These are phyloP conservation scores for Urophycis tenuis DNA, from an alignment of 2,797 vertebrate genomes.

Conservation along the genomic window DNA sequence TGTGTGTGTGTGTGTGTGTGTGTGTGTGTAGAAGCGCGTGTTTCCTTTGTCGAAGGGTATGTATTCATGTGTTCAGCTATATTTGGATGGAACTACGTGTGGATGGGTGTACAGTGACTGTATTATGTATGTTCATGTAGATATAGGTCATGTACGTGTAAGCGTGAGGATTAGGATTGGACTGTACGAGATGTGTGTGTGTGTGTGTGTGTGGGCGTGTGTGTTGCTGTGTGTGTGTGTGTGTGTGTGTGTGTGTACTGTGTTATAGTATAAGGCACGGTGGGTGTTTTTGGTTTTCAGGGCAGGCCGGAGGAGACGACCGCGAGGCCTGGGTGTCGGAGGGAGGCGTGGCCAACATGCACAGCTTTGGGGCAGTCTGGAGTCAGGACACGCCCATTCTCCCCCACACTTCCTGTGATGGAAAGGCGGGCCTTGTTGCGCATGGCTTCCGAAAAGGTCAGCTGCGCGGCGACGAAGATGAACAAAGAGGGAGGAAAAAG, in stretches of 20 bases:
- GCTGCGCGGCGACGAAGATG: conserved; percentile 62
- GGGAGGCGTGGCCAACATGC: conserved; percentile 83
- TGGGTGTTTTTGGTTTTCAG: conserved; percentile 98
- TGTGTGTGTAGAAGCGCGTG: conserved; percentile 3
- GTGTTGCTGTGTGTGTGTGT: conserved; percentile 11
- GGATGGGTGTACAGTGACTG: not conserved
- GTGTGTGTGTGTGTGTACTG: conserved; percentile 39
- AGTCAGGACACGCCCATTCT: conserved; percentile 90
- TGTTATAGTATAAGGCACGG: conserved; percentile 93
- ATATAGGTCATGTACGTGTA: not conserved
- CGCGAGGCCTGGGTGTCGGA: conserved; percentile 93
- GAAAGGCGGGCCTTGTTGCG: conserved; percentile 98
- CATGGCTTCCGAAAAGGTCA: conserved; percentile 99
- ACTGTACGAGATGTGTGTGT: conserved; percentile 9
- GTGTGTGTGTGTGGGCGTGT: conserved; percentile 23
- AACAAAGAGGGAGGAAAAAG: conserved; percentile 45
- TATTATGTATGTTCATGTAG: not conserved
- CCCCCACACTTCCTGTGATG: conserved; percentile 96
- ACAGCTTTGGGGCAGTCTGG: conserved; percentile 96
- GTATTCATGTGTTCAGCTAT: not conserved
- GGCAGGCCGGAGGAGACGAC: conserved; percentile 97
- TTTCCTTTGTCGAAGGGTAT: not conserved
- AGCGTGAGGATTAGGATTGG: not conserved
- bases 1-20: conserved; percentile 30
- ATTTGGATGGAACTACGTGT: no score